phyloP scores from a whole-genome alignment of 2,888 invertebrate genomes.

The Agriopis leucophaearia region DNA sequence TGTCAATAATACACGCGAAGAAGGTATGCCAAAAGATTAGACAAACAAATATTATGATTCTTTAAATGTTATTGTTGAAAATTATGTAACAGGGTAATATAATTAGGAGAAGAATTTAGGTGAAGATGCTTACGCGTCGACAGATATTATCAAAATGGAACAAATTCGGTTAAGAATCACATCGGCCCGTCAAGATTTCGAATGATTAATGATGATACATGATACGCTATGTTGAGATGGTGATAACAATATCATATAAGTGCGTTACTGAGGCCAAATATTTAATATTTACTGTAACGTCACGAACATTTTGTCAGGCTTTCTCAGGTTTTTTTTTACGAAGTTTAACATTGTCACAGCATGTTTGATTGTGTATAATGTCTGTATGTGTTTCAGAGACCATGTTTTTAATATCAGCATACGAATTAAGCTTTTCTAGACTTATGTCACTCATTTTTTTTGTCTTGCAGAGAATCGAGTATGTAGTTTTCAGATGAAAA shows the following conservation, averaged over 20 bases:
- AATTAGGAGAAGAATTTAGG: constrained; percentile 34
- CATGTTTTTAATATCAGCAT: constrained; percentile 27
- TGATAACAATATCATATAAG: constrained; percentile 62
- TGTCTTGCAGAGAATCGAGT: neutral
- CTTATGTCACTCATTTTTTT: constrained; percentile 17
- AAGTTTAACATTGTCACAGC: constrained; percentile 13
- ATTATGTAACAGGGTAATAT: constrained; percentile 40
- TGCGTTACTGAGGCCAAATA: constrained; percentile 37
- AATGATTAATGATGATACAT: constrained; percentile 82
- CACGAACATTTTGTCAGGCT: constrained; percentile 42
- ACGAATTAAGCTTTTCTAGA: constrained; percentile 21
- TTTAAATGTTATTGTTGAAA: constrained; percentile 4
- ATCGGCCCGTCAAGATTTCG: constrained; percentile 67
- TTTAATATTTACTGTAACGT: constrained; percentile 49
- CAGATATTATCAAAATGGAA: constrained; percentile 56
- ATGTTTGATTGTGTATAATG: constrained; percentile 26
- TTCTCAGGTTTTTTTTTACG: constrained; percentile 9
- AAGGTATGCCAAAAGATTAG: constrained; percentile 2
- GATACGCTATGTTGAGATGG: constrained; percentile 59
- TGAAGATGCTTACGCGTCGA: constrained; percentile 33
- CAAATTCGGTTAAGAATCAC: constrained; percentile 51
- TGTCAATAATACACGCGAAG: constrained; percentile 10
- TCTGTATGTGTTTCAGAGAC: constrained; percentile 27
- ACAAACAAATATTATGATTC: constrained; percentile 24
- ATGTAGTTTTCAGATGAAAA: neutral